Conservation (phyloP, 92 coral and sea anemone genomes). For the Parazoanthus darwini region DNA sequence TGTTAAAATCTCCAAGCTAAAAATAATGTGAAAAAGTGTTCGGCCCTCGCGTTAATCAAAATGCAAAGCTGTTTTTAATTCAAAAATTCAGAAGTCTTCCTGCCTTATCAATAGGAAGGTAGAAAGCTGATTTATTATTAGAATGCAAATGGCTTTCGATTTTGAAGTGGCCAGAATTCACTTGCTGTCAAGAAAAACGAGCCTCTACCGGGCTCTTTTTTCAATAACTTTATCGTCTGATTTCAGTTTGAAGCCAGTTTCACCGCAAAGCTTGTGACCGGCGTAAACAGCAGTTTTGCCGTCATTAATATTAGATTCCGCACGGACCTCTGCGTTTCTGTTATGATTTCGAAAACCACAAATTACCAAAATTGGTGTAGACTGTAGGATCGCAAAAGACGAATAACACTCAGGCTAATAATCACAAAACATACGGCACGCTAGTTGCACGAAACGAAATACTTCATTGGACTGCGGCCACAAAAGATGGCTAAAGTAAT, state of each 20-base stretch:
- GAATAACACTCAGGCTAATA: conserved; percentile 16
- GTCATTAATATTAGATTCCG: conserved; percentile 25
- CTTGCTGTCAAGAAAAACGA: neutral
- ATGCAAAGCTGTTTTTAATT: neutral
- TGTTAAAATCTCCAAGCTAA: neutral
- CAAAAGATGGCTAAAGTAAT: neutral
- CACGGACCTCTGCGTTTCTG: neutral
- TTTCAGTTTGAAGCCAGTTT: neutral
- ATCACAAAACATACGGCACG: neutral
- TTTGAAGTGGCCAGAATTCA: neutral
- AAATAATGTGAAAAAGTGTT: neutral
- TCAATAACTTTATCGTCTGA: neutral
- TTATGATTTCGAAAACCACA: conserved; percentile 11
- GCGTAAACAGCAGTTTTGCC: neutral
- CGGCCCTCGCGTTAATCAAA: neutral
- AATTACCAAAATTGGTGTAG: neutral
- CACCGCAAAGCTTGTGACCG: conserved; percentile 3
- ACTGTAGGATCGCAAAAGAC: neutral
- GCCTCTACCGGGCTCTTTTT: neutral
- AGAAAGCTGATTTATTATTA: neutral
- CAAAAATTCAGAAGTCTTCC: neutral
- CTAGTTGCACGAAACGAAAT: neutral
- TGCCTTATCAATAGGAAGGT: neutral
- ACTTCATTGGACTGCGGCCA: neutral
- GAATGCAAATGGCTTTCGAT: neutral